Evolutionary conservation across 1,140 invertebrate genomes (phyloP).

Genomic region (Euura saliciscinereae): DNA sequence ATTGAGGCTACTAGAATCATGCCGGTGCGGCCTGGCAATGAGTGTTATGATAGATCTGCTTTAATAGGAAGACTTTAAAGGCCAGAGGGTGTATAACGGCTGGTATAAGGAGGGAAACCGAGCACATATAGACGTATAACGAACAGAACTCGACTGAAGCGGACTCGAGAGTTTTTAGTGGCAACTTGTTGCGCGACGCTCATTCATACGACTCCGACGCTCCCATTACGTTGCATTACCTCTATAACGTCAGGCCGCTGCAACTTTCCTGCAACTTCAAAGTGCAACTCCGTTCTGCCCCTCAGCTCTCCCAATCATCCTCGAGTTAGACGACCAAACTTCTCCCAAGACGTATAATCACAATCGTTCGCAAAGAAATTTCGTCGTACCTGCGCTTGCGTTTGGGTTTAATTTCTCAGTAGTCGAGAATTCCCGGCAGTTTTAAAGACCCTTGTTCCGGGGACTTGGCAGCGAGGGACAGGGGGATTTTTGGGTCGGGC

Average conservation of each 20-base stretch:
- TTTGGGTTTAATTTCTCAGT: not conserved
- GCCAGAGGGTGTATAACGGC: slow-evolving; percentile 61
- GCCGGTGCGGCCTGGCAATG: slow-evolving; percentile 18
- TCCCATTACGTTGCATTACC: slow-evolving; percentile 62
- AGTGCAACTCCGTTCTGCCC: not conserved
- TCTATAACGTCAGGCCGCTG: slow-evolving; percentile 24
- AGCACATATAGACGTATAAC: slow-evolving; percentile 61
- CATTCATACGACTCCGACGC: slow-evolving; percentile 60
- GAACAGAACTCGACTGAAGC: slow-evolving; percentile 62
- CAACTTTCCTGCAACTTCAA: not conserved
- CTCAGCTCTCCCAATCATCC: not conserved
- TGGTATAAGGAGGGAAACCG: slow-evolving; percentile 18
- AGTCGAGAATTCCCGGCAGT: not conserved
- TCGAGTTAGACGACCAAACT: not conserved
- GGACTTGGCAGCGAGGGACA: not conserved
- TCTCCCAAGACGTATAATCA: too few species aligned
- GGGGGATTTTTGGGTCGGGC: not conserved
- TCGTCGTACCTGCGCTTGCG: too few species aligned
- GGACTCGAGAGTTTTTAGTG: slow-evolving; percentile 63
- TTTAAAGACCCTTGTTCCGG: slow-evolving; percentile 5
- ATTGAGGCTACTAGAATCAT: slow-evolving; percentile 14
- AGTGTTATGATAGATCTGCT: slow-evolving; percentile 57
- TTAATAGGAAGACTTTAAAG: slow-evolving; percentile 64
- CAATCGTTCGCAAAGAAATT: too few species aligned
- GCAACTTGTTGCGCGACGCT: slow-evolving; percentile 61